Percentiles rank a stretch among this genome's conserved stretches.
These are phyloP conservation scores for Eremobia ochroleuca DNA, from an alignment of 2,888 invertebrate species.

Conservation along the genomic window DNA sequence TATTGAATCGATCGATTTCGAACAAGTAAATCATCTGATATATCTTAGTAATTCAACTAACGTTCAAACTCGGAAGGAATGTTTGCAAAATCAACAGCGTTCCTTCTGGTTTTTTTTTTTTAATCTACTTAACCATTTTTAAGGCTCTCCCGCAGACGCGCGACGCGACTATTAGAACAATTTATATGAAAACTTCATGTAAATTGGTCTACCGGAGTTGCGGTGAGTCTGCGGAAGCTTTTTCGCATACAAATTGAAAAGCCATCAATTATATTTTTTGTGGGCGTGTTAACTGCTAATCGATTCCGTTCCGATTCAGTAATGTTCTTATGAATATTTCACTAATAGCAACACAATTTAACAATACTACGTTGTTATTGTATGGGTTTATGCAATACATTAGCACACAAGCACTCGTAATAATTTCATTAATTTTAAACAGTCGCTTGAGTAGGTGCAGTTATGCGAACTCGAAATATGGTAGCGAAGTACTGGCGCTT, in stretches of 20 bases:
- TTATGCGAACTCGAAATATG: slow-evolving; percentile 48
- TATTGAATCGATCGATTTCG: slow-evolving; percentile 2
- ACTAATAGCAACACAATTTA: slow-evolving; percentile 41
- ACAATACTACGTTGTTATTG: slow-evolving; percentile 47
- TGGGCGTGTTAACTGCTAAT: slow-evolving; percentile 36
- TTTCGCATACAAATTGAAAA: slow-evolving; percentile 30
- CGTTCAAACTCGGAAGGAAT: slow-evolving; percentile 28
- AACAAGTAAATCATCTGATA: slow-evolving; percentile 24
- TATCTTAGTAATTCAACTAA: slow-evolving; percentile 31
- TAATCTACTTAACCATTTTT: slow-evolving; percentile 28
- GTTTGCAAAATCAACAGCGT: slow-evolving; percentile 44
- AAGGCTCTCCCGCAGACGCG: not conserved
- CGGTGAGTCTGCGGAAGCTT: too few species aligned
- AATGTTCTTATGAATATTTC: slow-evolving; percentile 52
- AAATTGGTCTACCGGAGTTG: not conserved
- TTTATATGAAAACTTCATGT: not conserved
- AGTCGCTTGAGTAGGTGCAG: slow-evolving; percentile 43
- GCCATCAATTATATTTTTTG: slow-evolving; percentile 44
- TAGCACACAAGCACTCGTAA: slow-evolving; percentile 61
- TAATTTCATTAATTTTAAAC: slow-evolving; percentile 60
- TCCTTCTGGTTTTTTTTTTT: slow-evolving; percentile 36
- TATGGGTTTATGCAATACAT: slow-evolving; percentile 58
- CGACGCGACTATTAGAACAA: not conserved
- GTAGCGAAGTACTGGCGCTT: slow-evolving; percentile 31
- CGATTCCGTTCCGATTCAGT: slow-evolving; percentile 36